Evolutionary conservation across 2,113 vertebrate genomes (phyloP), one percentile per base, ranked within the genome.

Genomic region (Corvus cornix): DNA sequence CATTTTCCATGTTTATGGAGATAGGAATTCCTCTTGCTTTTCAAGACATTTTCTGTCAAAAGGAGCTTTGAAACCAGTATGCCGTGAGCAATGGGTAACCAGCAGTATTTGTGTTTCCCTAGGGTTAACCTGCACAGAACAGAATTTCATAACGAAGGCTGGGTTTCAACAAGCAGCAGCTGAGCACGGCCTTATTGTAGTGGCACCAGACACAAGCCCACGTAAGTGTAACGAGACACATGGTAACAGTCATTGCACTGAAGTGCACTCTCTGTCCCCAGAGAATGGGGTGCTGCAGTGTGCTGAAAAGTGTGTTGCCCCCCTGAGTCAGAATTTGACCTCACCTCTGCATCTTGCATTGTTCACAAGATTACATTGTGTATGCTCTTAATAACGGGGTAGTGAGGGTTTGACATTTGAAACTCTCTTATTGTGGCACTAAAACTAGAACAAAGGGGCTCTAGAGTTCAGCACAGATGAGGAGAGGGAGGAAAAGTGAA

Each of bases 41-140:
- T 80, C 14, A 20, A 64, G 70, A 49, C 2, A 13, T 81, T 78
- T 89, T 84, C 55, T 63, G 18, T 60, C 35, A 46, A 26, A 52
- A 41, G 53, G 30, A 7, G 31, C 66, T 86, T 72, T 72, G 69
- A 37, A 89, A 11, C 35, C 28, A 10, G 12, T n/a, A 2, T 44
- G 33, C 31, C 14, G 4, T 22, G 31, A 70, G 64, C 41, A 49
- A 3, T 41, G 31, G 41, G 39, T 89, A 76, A 89, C n/a, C 39
- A 52, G n/a, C 2, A 14, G 1, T 95, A 6, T 56, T 97, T 95
- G 94, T 24, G 10, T 97, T 70, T 93, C 70, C 95, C 48, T 85
- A 99, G 99, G 99, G 19, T 95, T 99, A 96, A 99, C 99, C 4
- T 99, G 99, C 72, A 99, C 99, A 2, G 99, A 99, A 88, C 99